phyloP scores from a whole-genome alignment of 2,888 invertebrate genomes.

The Ophion ellenae region DNA sequence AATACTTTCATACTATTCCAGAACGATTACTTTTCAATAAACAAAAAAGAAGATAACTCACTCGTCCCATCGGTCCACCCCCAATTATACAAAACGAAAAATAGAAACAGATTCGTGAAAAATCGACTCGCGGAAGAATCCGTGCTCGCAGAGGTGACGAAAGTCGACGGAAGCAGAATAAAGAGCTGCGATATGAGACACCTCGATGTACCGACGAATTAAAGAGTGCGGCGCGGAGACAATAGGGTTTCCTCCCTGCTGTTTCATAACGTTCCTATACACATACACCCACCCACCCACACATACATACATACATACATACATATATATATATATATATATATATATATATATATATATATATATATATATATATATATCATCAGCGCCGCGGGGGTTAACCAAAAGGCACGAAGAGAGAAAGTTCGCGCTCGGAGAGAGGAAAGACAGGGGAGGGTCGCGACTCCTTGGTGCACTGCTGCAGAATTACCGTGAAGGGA shows the following conservation, averaged over 20 bases:
- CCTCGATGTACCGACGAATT: slow-evolving; percentile 65
- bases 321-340: not conserved
- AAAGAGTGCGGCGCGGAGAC: slow-evolving; percentile 75
- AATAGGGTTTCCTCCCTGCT: slow-evolving; percentile 69
- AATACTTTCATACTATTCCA: no score
- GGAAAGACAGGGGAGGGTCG: slow-evolving; percentile 2
- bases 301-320: not conserved
- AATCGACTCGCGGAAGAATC: no score
- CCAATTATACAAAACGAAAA: no score
- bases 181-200: slow-evolving; percentile 2
- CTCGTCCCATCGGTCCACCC: no score
- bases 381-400: slow-evolving; percentile 36
- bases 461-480: slow-evolving; percentile 54
- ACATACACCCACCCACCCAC: not conserved
- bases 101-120: no score
- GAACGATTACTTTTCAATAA: not conserved
- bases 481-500: slow-evolving; percentile 62
- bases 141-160: not conserved
- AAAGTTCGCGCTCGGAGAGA: slow-evolving; percentile 49
- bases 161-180: slow-evolving; percentile 18
- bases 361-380: no score
- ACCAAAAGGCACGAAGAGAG: slow-evolving; percentile 65
- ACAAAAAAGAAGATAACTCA: no score
- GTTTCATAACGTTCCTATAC: slow-evolving; percentile 26
- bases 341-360: no score